Base-by-base conservation (phyloP, 2,888 invertebrate species). In the Hermaeophaga mercurialis region DNA sequence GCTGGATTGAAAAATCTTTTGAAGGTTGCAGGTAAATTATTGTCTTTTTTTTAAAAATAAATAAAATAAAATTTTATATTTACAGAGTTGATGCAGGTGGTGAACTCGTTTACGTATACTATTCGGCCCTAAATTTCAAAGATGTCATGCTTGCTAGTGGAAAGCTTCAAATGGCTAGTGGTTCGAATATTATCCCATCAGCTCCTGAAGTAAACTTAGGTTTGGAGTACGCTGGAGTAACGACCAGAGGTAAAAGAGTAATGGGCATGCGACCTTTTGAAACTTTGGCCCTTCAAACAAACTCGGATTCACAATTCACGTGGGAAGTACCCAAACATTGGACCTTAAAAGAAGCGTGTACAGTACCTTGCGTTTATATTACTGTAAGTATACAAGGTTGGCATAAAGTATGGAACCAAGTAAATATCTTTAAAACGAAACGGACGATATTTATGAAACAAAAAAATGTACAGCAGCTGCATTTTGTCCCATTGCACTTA, bases 81-180 rank as follows among this genome's bases (percentile, higher is more conserved):
- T 22, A 2, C 9, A 28, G 28, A 9, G 4, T 28, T 9, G 2
- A 4, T 9, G 31, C n/a, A 1, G 9, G 12, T 12, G 2, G 11
- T 31, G 31, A 31, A 31, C 31, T 11, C 1, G 54, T 62, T 1
- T 54, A 62, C 19, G 59, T 95, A 12, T 89, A 92, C 78, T 95
- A 90, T 79, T 89, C 94, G 2, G 90, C 94, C 31, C 84, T 97
- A 60, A 97, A 97, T 80, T 96, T 96, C 88, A 87, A 95, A 66
- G 96, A 97, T 78, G 86, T 96, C 62, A 96, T 97, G 96, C 79
- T 96, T 70, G 94, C 96, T 22, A 91, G 92, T 18, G 96, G 96
- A 66, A 94, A 95, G 80, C 82, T 96, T 63, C 90, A 94, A 48
- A 91, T 93, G 9, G 94, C 95, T 80, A 92, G 94, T 48, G 82